These are phyloP conservation scores for Heliconius ismenius DNA, from an alignment of 2,888 invertebrate species.

Conservation along the genomic window DNA sequence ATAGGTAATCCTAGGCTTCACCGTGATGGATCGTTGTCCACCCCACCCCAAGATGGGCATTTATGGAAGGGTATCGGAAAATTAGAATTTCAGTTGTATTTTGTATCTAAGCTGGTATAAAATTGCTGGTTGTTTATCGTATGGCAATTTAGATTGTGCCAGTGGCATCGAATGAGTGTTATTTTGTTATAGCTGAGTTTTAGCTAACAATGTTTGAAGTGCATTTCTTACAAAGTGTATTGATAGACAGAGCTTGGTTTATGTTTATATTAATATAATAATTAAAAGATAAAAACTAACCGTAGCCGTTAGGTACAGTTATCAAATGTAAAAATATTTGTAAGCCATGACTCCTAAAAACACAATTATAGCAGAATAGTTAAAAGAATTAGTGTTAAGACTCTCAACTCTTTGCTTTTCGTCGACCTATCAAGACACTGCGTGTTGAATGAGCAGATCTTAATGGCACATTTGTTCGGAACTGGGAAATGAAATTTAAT, in stretches of 20 bases:
- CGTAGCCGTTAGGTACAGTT: no score
- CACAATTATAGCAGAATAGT: no score
- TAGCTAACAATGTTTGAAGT: constrained; percentile 8
- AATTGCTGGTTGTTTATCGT: constrained; percentile 20
- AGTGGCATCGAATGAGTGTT: constrained; percentile 17
- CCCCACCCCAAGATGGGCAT: constrained; percentile 24
- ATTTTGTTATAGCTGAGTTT: constrained; percentile 9
- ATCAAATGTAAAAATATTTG: no score
- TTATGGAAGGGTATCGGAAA: constrained; percentile 26
- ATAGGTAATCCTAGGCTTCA: constrained; percentile 52
- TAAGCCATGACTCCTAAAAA: no score
- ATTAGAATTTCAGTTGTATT: constrained; percentile 30
- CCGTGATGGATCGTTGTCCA: constrained; percentile 50
- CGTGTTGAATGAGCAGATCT: no score
- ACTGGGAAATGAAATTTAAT: no score
- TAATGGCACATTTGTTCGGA: no score
- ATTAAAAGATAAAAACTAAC: neutral
- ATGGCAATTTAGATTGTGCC: constrained; percentile 15
- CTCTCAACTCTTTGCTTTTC: no score
- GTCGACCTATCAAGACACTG: no score
- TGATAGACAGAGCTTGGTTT: no score
- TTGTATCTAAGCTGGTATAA: constrained; percentile 2
- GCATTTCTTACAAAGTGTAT: neutral
- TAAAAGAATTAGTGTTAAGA: no score
- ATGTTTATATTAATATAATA: neutral